phyloP scores from a whole-genome alignment of 2,797 vertebrate species.

The Acipenser ruthenus region DNA sequence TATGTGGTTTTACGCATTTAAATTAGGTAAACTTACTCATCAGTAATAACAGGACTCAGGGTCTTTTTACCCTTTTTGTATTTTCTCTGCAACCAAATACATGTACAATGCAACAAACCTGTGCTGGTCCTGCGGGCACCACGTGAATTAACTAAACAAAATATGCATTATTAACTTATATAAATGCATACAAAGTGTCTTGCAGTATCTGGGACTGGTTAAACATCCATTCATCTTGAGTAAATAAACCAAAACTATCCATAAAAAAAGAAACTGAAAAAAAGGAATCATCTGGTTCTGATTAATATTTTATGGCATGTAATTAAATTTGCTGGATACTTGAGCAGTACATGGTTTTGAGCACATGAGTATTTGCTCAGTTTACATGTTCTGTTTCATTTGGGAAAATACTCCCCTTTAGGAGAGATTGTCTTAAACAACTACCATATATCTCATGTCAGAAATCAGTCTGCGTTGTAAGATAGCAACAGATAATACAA shows the following conservation, averaged over 20 bases:
- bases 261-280: conserved; percentile 53
- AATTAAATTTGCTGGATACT: conserved; percentile 60
- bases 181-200: conserved; percentile 28
- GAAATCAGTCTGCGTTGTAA: conserved; percentile 43
- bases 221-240: conserved; percentile 55
- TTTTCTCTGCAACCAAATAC: background rate
- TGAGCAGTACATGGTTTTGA: conserved; percentile 22
- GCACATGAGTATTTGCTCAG: conserved; percentile 15
- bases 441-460: conserved; percentile 52
- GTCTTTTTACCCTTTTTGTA: background rate
- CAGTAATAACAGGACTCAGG: background rate
- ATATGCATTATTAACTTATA: background rate
- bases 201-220: conserved; percentile 46
- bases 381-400: conserved; percentile 16
- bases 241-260: conserved; percentile 69
- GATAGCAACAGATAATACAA: conserved; percentile 57
- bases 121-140: no score
- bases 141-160: conserved; percentile 8
- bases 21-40: background rate
- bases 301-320: conserved; percentile 65
- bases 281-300: conserved; percentile 56
- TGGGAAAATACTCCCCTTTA: conserved; percentile 10
- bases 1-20: background rate
- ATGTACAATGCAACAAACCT: background rate
- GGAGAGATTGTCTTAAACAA: conserved; percentile 34